Evolutionary conservation across 2,888 invertebrate genomes (phyloP).

Genomic region (Thereva nobilitata): DNA sequence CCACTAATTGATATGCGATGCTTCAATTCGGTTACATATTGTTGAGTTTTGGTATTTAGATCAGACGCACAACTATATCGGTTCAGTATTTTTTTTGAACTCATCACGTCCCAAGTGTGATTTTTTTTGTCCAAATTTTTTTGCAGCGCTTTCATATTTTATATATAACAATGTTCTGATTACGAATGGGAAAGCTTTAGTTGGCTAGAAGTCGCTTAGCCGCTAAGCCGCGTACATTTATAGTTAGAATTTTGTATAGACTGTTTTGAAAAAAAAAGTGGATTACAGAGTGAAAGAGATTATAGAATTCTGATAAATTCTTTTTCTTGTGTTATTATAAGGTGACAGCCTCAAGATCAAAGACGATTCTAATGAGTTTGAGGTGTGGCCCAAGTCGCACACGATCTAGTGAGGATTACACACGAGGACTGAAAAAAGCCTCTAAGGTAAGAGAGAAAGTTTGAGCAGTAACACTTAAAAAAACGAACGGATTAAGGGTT

Average conservation of each 20-base stretch:
- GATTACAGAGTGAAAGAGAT: neutral
- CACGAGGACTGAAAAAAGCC: neutral
- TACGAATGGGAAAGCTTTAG: too few relatives aligned
- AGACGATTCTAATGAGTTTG: conserved; percentile 51
- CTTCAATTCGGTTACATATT: too few relatives aligned
- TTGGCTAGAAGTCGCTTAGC: too few relatives aligned
- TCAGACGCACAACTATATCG: too few relatives aligned
- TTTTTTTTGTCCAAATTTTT: too few relatives aligned
- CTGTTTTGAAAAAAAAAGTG: neutral
- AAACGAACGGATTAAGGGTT: neutral
- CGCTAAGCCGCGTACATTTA: too few relatives aligned
- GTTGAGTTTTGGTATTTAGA: too few relatives aligned
- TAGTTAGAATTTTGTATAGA: neutral
- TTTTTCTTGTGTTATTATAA: conserved; percentile 37
- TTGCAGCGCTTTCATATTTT: too few relatives aligned
- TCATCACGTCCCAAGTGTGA: too few relatives aligned
- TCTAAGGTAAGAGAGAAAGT: conserved; percentile 16
- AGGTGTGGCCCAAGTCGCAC: conserved; percentile 49
- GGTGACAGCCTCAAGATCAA: conserved; percentile 49
- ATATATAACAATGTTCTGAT: too few relatives aligned
- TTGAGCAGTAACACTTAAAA: neutral
- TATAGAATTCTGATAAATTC: conserved; percentile 14
- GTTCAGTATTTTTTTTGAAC: too few relatives aligned
- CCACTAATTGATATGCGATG: too few relatives aligned
- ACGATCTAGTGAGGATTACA: conserved; percentile 44